Conservation (phyloP, 2,888 invertebrate genomes). For the Limenitis camilla region DNA sequence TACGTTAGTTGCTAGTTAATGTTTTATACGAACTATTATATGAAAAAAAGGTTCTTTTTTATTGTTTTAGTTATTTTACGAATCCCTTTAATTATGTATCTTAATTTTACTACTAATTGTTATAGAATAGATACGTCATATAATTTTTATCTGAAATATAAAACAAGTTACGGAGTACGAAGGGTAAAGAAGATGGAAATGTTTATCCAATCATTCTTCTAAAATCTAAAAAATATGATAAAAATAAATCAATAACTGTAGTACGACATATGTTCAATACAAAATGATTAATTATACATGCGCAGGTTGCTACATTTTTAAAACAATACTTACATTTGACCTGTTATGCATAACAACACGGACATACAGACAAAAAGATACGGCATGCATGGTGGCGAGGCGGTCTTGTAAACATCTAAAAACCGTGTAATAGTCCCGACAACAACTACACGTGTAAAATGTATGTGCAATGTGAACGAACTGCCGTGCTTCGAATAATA, state of each 20-base stretch:
- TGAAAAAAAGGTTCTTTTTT: no score
- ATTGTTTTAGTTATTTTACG: no score
- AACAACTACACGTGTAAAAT: constrained; percentile 10
- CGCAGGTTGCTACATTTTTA: background rate
- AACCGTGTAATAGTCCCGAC: constrained; percentile 12
- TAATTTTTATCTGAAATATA: no score
- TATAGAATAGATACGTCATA: no score
- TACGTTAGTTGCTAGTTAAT: no score
- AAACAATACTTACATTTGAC: constrained; percentile 5
- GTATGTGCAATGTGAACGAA: constrained; percentile 10
- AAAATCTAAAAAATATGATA: no score
- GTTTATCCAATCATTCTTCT: no score
- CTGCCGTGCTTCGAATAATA: constrained; percentile 8
- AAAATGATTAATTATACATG: background rate
- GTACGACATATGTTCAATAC: background rate
- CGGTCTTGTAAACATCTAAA: constrained; percentile 9
- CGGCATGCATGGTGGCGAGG: constrained; percentile 1
- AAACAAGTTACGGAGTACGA: no score
- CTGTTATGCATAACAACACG: background rate
- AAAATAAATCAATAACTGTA: background rate
- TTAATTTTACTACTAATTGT: no score
- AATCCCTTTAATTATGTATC: no score
- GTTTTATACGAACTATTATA: no score
- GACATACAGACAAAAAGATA: background rate
- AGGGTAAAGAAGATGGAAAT: no score